These are phyloP conservation scores for Yoshiicerus persimilis DNA, from an alignment of 1,140 invertebrate species.

Conservation along the genomic window DNA sequence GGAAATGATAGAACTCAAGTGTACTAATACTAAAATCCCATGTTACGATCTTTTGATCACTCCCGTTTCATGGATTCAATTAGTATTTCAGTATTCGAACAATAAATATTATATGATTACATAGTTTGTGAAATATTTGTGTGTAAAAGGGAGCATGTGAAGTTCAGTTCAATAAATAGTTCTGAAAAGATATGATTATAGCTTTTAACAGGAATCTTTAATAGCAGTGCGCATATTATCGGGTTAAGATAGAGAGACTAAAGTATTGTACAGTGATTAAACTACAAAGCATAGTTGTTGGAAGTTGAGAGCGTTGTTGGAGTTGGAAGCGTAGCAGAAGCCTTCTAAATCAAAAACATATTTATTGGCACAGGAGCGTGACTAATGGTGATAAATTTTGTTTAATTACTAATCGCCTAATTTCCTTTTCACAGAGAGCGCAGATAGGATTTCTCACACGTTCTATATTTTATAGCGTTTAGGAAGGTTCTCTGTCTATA, in stretches of 20 bases:
- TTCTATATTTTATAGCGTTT: neutral
- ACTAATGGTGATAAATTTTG: constrained; percentile 35
- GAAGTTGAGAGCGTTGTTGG: too few species aligned
- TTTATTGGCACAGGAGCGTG: constrained; percentile 30
- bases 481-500: neutral
- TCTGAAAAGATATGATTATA: too few species aligned
- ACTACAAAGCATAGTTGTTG: neutral
- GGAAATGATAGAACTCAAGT: too few species aligned
- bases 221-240: neutral
- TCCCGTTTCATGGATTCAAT: too few species aligned
- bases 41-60: too few species aligned
- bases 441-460: neutral
- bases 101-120: too few species aligned
- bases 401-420: constrained; percentile 31
- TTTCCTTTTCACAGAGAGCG: neutral
- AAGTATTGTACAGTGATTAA: neutral
- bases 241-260: neutral
- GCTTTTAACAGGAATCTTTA: neutral
- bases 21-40: too few species aligned
- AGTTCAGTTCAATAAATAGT: too few species aligned
- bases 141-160: too few species aligned
- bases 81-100: too few species aligned
- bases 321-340: neutral
- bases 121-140: neutral
- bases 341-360: constrained; percentile 26